Conservation (phyloP, 2,797 vertebrate genomes). For the Potorous gilbertii region DNA sequence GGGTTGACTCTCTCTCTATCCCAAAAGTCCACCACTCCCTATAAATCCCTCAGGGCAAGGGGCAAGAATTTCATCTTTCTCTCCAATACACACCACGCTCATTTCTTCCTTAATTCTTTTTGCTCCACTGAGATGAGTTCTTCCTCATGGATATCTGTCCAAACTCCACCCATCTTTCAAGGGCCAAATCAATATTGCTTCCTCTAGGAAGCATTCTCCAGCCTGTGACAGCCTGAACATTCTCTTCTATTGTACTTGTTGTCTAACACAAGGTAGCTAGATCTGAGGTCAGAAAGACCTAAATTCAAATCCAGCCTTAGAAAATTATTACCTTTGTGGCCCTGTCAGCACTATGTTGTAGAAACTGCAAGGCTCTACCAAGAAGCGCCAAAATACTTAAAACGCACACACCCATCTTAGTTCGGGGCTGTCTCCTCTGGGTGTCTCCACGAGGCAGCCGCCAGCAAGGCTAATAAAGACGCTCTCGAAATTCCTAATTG, state of each 20-base stretch:
- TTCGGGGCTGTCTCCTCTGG: no score
- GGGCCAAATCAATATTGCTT: background rate
- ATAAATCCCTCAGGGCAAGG: background rate
- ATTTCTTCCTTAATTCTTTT: background rate
- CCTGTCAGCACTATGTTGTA: no score
- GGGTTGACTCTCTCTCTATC: background rate
- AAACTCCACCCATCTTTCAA: background rate
- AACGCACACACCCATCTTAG: no score
- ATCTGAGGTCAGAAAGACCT: background rate
- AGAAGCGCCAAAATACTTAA: no score
- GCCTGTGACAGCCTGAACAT: background rate
- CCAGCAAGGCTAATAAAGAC: no score
- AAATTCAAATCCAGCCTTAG: background rate
- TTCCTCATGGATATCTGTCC: background rate
- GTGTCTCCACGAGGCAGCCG: no score
- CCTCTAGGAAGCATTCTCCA: background rate
- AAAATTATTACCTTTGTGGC: background rate
- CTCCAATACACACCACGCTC: background rate
- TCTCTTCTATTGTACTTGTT: background rate
- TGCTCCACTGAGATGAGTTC: background rate
- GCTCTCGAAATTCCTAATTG: no score
- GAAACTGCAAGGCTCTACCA: no score
- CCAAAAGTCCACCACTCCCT: background rate
- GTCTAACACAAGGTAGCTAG: background rate
- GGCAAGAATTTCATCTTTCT: background rate